These are phyloP conservation scores for Drosophila nasuta DNA, from an alignment of 1,140 invertebrate species.

Conservation along the genomic window DNA sequence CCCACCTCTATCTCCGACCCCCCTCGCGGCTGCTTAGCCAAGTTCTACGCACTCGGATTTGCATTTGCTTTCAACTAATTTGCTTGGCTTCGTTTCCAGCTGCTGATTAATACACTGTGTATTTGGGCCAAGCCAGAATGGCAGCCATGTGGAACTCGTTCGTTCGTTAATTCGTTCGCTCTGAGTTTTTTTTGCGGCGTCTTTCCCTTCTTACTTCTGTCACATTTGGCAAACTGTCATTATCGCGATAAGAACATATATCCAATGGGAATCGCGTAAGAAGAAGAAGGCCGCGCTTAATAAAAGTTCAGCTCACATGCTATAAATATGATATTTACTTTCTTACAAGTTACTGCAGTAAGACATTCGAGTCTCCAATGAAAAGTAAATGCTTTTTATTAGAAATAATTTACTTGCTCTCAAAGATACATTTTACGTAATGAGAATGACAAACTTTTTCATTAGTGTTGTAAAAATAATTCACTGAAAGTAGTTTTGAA, in stretches of 20 bases:
- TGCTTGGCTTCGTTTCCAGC: constrained; percentile 51
- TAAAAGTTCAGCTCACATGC: background rate
- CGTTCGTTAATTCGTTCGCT: background rate
- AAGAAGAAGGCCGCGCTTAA: constrained; percentile 6
- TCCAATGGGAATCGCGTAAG: background rate
- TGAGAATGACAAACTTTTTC: no score
- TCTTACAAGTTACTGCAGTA: no score
- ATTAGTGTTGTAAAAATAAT: no score
- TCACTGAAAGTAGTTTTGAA: no score
- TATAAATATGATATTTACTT: constrained; percentile 23
- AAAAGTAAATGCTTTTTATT: no score
- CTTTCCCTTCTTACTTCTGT: background rate
- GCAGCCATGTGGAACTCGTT: constrained; percentile 21
- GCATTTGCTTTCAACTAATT: constrained; percentile 77
- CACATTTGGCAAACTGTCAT: constrained; percentile 6
- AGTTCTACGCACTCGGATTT: constrained; percentile 32
- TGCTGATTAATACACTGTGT: constrained; percentile 69
- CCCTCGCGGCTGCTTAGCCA: background rate
- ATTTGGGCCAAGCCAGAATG: constrained; percentile 67
- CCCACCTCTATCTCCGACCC: background rate
- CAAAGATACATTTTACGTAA: no score
- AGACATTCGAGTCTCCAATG: no score
- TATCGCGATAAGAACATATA: background rate
- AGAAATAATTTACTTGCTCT: no score
- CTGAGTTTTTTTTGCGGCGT: constrained; percentile 3